Conservation (phyloP, 2,888 invertebrate species). For the Aelia acuminata region DNA sequence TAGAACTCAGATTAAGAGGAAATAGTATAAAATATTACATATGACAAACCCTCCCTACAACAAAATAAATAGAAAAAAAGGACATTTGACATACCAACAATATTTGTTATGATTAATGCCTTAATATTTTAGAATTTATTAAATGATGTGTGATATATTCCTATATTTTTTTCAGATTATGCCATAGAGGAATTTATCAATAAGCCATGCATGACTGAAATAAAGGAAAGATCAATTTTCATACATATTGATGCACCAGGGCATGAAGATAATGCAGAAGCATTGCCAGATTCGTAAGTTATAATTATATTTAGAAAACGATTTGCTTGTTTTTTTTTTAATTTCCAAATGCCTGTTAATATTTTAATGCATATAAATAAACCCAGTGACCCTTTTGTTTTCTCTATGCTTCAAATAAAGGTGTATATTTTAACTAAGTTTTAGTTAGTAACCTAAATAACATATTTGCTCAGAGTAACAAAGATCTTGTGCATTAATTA, state of each 20-base stretch:
- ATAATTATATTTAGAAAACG: neutral
- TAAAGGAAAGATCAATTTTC: conserved; percentile 87
- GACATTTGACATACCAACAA: too few relatives aligned
- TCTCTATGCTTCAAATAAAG: neutral
- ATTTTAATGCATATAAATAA: conserved; percentile 75
- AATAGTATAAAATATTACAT: too few relatives aligned
- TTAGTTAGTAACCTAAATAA: neutral
- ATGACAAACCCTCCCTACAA: too few relatives aligned
- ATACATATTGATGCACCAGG: conserved; percentile 90
- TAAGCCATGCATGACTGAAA: conserved; percentile 86
- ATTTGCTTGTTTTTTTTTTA: neutral
- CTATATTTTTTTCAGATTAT: conserved; percentile 83
- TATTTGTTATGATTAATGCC: neutral
- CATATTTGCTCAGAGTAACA: too few relatives aligned
- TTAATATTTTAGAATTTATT: too few relatives aligned
- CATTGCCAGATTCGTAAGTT: conserved; percentile 81
- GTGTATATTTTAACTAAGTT: neutral
- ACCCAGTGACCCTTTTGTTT: neutral
- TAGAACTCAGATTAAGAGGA: too few relatives aligned
- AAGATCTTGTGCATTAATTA: too few relatives aligned
- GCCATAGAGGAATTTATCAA: conserved; percentile 87
- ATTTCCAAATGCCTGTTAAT: conserved; percentile 76
- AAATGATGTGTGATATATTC: too few relatives aligned
- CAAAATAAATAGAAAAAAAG: too few relatives aligned
- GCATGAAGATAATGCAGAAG: conserved; percentile 86